These are phyloP conservation scores for Suricata suricatta DNA, from an alignment of 2,113 vertebrate genomes.

Conservation along the genomic window DNA sequence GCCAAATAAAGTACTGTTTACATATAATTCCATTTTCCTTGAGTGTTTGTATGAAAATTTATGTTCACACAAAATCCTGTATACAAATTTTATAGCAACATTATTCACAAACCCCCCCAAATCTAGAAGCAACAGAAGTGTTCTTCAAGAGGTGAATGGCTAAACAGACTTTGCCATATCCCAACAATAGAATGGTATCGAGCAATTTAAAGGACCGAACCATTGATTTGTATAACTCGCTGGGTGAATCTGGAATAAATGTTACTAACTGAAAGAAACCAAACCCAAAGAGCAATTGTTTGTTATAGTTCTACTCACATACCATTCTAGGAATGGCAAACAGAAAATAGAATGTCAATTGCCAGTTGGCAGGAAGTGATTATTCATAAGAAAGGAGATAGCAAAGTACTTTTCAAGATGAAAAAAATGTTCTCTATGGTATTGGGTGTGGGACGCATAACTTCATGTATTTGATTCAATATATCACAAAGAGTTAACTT, in stretches of 20 bases:
- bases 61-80: not conserved
- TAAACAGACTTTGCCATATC: not conserved
- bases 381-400: not conserved
- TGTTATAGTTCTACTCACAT: not conserved
- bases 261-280: not conserved
- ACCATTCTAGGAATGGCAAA: not conserved
- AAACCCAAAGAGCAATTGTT: not conserved
- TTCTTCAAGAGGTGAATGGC: not conserved
- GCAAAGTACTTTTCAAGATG: not conserved
- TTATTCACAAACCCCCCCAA: not conserved
- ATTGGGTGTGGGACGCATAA: not conserved
- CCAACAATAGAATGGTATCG: not conserved
- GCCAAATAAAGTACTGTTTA: not conserved
- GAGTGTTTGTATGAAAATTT: not conserved
- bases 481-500: not conserved
- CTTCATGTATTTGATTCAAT: not conserved
- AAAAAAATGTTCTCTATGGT: not conserved
- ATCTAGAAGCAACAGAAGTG: not conserved
- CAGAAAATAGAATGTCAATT: not conserved
- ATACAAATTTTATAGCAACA: not conserved
- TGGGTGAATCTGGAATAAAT: not conserved
- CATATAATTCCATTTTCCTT: not conserved
- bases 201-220: not conserved
- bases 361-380: too few relatives aligned
- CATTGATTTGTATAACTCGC: not conserved